phyloP scores from a whole-genome alignment of 2,797 vertebrate genomes.

The Brachyrhaphis roseni region DNA sequence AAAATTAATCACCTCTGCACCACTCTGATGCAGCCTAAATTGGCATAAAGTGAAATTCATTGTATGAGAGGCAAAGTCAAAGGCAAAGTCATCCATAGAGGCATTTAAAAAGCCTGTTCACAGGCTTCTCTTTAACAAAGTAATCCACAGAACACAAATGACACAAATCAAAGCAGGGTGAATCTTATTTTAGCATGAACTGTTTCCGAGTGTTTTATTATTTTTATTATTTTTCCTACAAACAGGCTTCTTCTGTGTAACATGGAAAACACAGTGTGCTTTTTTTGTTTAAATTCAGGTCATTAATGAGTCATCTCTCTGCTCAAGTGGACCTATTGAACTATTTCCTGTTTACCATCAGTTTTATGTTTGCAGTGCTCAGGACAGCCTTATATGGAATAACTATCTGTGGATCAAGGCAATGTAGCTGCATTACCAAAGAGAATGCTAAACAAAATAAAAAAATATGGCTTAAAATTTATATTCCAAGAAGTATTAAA shows the following conservation, averaged over 20 bases:
- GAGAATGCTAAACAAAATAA: slow-evolving; percentile 36
- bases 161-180: slow-evolving; percentile 52
- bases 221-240: slow-evolving; percentile 2
- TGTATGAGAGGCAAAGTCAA: slow-evolving; percentile 52
- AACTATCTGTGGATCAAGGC: slow-evolving; percentile 27
- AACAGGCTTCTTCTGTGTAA: slow-evolving; percentile 39
- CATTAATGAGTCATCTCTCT: slow-evolving; percentile 74
- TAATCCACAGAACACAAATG: slow-evolving; percentile 43
- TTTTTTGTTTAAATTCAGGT: slow-evolving; percentile 56
- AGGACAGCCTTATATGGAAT: slow-evolving; percentile 63
- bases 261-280: slow-evolving; percentile 28
- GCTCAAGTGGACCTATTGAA: slow-evolving; percentile 71
- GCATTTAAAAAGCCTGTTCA: slow-evolving; percentile 55
- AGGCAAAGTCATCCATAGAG: slow-evolving; percentile 54
- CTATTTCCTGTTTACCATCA: slow-evolving; percentile 78
- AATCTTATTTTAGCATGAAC: slow-evolving; percentile 40
- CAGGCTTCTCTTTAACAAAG: slow-evolving; percentile 41
- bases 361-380: slow-evolving; percentile 58
- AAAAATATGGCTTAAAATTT: slow-evolving; percentile 18
- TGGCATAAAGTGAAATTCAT: slow-evolving; percentile 56
- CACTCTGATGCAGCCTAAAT: slow-evolving; percentile 52
- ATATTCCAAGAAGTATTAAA: slow-evolving; percentile 21
- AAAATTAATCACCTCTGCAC: slow-evolving; percentile 55
- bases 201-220: slow-evolving; percentile 36
- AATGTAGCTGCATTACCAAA: slow-evolving; percentile 43